Base-by-base conservation (phyloP, 2,888 invertebrate genomes). In the Philonicus albiceps region DNA sequence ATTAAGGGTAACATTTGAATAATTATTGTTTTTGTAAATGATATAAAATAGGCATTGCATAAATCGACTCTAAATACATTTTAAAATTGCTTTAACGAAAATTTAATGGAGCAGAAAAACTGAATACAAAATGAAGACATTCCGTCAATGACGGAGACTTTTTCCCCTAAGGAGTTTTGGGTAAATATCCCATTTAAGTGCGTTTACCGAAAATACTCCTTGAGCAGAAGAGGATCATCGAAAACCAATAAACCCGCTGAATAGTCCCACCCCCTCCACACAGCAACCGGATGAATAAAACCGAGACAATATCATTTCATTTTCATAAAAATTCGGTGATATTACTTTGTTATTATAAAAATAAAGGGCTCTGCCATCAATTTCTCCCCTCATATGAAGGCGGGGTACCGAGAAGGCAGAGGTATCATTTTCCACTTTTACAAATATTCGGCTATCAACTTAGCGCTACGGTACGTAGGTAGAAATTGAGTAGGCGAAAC, bases 291-390 rank as follows among this genome's bases (percentile, higher is more conserved):
- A 30, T 64, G 43, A 72, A 81, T 72, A 40, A 87, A 74, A 85
- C 16, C 34, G 55, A 73, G 31, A 85, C 73, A 80, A 86, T 85
- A 86, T 86, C 86, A 86, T 87, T 87, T 87, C 86, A 83, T 87
- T 87, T 87, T 87, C 86, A 87, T 87, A 87, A 86, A 85, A 78
- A 75, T 72, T 53, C 74, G 80, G 53, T 81, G 85, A 87, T 87
- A 87, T 86, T 80, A 72, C 86, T 86, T 86, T 85, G 86, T 86
- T 86, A 76, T 80, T 55, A 85, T 83, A 84, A 85, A 43, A 76
- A 86, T 76, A 86, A 78, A 83, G 81, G 84, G 40, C 6, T n/a
- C n/a, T 73, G 19, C 84, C 84, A 84, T 84, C 72, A 73, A 84
- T 43, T 84, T 43, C 64, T 37, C 81, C 40, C 84, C 83, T 27